Base-by-base conservation (phyloP, 2,797 vertebrate genomes). In the Myoxocephalus aenaeus region DNA sequence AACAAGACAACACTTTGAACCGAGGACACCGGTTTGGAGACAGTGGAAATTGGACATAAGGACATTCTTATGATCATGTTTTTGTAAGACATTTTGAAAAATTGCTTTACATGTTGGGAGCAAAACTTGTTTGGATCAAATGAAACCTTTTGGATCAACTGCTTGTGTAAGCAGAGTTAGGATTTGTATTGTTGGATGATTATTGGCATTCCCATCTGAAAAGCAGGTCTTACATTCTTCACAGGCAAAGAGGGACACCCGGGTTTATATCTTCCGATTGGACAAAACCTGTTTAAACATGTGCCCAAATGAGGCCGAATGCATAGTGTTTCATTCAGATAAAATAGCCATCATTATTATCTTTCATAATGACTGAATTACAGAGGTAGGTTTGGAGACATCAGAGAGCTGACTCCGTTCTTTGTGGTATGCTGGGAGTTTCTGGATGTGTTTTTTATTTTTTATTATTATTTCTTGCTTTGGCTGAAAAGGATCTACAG, bases 51-150 rank as follows among this genome's bases (percentile, higher is more conserved):
- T 76, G 81, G 82, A 92, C 75, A 87, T 65, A 27, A 83, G 72
- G 83, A 90, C 67, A 11, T 84, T 92, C 72, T 88, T 82, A 75
- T 82, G 69, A 82, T 90, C 65, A 59, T 87, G 86, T 86, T 92
- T 90, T 91, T 89, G 73, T 91, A 83, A 88, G 73, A 88, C 83
- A 77, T 91, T 93, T 89, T 79, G 70, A 80, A 80, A 85, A 84
- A 51, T 85, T 83, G 86, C 86, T 91, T 91, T 90, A 86, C 81
- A 77, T 59, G 63, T 90, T 88, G 90, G 93, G 93, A 94, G 91
- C 92, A 94, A 94, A 88, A 84, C 86, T 81, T 88, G 83, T 92
- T 92, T 90, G 93, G 93, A 93, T 94, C 93, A 94, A 93, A 91
- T 86, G 77, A 90, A 87, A 89, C 73, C 77, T 93, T 75, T 90